phyloP scores from a whole-genome alignment of 2,797 vertebrate species.

The Chromis chromis region DNA sequence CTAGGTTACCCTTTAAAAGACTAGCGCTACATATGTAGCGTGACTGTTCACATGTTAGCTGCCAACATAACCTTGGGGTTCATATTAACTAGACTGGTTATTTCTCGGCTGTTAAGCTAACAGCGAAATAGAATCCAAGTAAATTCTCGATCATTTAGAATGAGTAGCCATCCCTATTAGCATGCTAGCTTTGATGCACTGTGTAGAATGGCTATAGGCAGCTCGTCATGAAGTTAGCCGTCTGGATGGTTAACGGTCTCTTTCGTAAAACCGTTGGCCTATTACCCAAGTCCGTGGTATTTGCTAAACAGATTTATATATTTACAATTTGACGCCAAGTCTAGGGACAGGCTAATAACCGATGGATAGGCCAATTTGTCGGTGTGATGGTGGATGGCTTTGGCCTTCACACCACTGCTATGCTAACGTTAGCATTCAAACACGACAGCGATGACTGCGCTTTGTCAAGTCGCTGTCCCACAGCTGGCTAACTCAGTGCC shows the following conservation, averaged over 20 bases:
- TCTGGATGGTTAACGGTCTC: neutral
- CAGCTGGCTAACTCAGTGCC: conserved; percentile 19
- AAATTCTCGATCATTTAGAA: conserved; percentile 41
- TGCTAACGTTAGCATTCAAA: conserved; percentile 72
- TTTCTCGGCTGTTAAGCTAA: conserved; percentile 29
- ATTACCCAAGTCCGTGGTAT: rapidly evolving
- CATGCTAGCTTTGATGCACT: conserved; percentile 48
- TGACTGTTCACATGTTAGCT: neutral
- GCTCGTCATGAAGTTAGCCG: conserved; percentile 25
- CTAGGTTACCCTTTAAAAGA: neutral
- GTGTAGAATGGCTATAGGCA: conserved; percentile 10
- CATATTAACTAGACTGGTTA: neutral
- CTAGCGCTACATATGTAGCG: rapidly evolving
- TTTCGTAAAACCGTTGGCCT: neutral
- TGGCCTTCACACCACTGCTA: conserved; percentile 76
- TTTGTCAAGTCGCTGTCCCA: conserved; percentile 73
- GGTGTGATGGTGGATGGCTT: conserved; percentile 54
- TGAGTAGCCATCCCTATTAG: conserved; percentile 55
- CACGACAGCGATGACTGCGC: conserved; percentile 75
- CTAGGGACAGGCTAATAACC: neutral
- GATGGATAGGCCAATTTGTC: conserved; percentile 49
- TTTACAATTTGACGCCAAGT: neutral
- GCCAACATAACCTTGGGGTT: neutral
- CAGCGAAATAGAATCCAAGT: conserved; percentile 9
- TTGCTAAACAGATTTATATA: rapidly evolving